These are phyloP conservation scores for Drosophila grimshawi DNA, from an alignment of 1,140 invertebrate species.

Conservation along the genomic window DNA sequence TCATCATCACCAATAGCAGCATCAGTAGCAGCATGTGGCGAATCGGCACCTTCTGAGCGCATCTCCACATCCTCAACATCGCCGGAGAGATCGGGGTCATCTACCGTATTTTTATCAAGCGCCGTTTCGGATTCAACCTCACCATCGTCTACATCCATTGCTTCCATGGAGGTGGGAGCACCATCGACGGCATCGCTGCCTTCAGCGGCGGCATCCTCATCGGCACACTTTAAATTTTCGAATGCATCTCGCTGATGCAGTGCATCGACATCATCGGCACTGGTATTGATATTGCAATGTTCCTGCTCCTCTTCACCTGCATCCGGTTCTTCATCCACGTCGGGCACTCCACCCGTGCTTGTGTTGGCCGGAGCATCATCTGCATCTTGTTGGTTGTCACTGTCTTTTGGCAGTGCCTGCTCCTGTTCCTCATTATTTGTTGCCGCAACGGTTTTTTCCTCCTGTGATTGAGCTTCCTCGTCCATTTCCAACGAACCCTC, in stretches of 20 bases:
- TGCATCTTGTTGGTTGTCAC: conserved; percentile 19
- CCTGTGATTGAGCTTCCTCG: conserved; percentile 67
- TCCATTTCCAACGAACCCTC: conserved; percentile 75
- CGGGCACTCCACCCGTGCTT: neutral
- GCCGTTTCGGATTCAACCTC: conserved; percentile 44
- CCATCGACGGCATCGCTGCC: conserved; percentile 79
- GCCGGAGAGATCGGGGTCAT: conserved; percentile 27
- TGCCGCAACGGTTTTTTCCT: conserved; percentile 42
- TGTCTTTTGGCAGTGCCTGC: conserved; percentile 5
- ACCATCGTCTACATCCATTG: conserved; percentile 78
- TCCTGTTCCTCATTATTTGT: conserved; percentile 27
- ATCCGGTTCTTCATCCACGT: conserved; percentile 24
- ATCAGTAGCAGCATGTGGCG: conserved; percentile 28
- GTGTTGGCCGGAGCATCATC: conserved; percentile 21
- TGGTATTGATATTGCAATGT: conserved; percentile 35
- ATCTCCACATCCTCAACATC: conserved; percentile 65
- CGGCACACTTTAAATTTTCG: conserved; percentile 57
- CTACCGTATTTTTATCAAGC: conserved; percentile 1
- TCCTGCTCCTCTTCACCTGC: conserved; percentile 47
- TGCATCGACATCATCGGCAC: conserved; percentile 62
- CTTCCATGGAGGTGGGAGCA: conserved; percentile 75
- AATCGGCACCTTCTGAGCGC: conserved; percentile 62
- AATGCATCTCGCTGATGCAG: conserved; percentile 47
- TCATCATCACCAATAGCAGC: neutral
- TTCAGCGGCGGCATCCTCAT: conserved; percentile 34